Evolutionary conservation across 2,888 invertebrate genomes (phyloP).

Genomic region (Tetragnatha montana): DNA sequence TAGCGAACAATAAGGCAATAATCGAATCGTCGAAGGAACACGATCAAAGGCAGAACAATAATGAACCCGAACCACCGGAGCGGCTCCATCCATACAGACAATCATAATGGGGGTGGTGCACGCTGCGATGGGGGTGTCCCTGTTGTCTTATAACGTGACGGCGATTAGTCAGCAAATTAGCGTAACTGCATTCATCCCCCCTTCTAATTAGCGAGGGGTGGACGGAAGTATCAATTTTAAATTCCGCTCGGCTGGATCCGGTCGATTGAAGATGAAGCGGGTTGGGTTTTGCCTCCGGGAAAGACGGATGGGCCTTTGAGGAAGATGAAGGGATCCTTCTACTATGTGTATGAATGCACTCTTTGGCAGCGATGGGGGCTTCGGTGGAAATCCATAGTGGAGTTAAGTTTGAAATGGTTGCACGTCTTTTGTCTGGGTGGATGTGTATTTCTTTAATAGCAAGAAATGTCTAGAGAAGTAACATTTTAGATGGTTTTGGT

Average conservation of each 20-base stretch:
- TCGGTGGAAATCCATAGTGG: neutral
- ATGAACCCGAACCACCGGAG: neutral
- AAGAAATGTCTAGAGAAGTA: no score
- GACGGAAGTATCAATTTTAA: conserved; percentile 43
- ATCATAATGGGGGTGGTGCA: conserved; percentile 5
- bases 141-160: conserved; percentile 40
- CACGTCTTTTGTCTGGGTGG: no score
- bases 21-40: neutral
- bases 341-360: no score
- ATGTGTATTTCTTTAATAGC: no score
- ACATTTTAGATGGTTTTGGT: no score
- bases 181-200: conserved; percentile 39
- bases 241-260: conserved; percentile 39
- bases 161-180: conserved; percentile 56
- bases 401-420: neutral
- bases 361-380: neutral
- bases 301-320: no score
- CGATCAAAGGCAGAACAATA: neutral
- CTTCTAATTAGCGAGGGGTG: conserved; percentile 34
- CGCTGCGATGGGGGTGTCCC: conserved; percentile 7
- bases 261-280: conserved; percentile 39
- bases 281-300: neutral
- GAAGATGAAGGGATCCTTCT: no score
- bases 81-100: conserved; percentile 16
- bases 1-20: neutral